Base-by-base conservation (phyloP, 2,888 invertebrate genomes). In the Globia sparganii region DNA sequence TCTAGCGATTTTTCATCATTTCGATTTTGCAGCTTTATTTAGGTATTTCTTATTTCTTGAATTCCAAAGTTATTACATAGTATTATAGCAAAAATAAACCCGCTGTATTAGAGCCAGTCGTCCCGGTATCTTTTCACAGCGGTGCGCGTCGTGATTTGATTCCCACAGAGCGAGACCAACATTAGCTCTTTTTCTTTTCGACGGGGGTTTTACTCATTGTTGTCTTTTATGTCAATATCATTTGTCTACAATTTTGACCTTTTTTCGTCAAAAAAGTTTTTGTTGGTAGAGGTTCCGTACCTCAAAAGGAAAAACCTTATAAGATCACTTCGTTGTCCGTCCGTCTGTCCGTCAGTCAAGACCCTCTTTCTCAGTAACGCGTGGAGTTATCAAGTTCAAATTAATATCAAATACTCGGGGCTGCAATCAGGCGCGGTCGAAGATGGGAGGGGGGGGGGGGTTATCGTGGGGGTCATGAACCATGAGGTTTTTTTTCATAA, bases 61-160 rank as follows among this genome's bases (percentile, higher is more conserved):
- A n/a, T 31, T 64, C 2, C 2, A 28, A 25, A 58, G 13, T 56
- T 71, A 43, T 46, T 70, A n/a, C n/a, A n/a, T n/a, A n/a, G n/a
- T n/a, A n/a, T 46, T 40, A n/a, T 11, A 34, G 53, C 43, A 62
- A 77, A 83, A 78, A 76, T 34, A 37, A 90, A 79, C 94, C 91
- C 15, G 75, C 94, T 95, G 92, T 95, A 92, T 86, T 77, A 69
- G 77, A 85, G 82, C 78, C 87, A 88, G 85, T 82, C 89, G 91
- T 92, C 91, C 89, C 90, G 89, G 90, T 93, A 93, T 94, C 94
- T 93, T 94, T 95, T 93, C 93, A 94, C 92, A 92, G 94, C 90
- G 91, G 90, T 94, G 94, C 91, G 93, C 94, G 93, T 94, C 94
- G 96, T 95, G 96, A 96, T 96, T 96, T 95, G 94, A 96, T 96